Base-by-base conservation (phyloP, 2,888 invertebrate species). In the Ectemnius continuus region DNA sequence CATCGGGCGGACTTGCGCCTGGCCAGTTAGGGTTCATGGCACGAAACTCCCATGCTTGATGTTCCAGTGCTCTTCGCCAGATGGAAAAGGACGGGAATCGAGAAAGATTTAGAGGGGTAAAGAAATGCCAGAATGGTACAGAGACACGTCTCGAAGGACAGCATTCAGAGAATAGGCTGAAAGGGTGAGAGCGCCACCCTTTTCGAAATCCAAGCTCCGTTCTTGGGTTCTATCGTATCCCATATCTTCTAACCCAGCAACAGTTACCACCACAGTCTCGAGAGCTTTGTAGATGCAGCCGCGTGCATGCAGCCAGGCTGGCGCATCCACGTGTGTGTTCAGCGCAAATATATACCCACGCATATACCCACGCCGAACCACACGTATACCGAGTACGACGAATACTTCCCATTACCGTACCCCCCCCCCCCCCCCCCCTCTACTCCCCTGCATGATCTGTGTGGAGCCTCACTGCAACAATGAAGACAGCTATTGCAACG, bases 191-290 rank as follows among this genome's bases (percentile, higher is more conserved):
- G 36, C 61, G 73, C 69, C 70, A 74, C 82, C 85, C 83, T 84
- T 84, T 83, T 79, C 79, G 82, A 85, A 86, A 85, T 84, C 81
- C 78, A 83, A 83, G 80, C 77, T 80, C 76, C 70, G 71, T 79
- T 70, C 77, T 68, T 57, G 46, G 4, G 67, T 69, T 48, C 75
- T 81, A 83, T 83, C 80, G 80, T 78, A 80, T 82, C 77, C 79
- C 66, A 61, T 82, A 85, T 83, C 81, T 82, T 69, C 70, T 20
- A 45, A 48, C 67, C 78, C 76, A 78, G 52, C 52, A 52, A 52
- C 52, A 52, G 52, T 52, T 52, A 52, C 81, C 65, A 65, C 66
- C 73, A 74, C 78, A 66, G 67, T 71, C 46, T 16, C 45, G 8
- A 52, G 60, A 57, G 26, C 36, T 60, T 28, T 20, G 36, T 28